Evolutionary conservation across 2,888 invertebrate species (phyloP), one percentile per base, ranked within the genome.

Genomic region (Athrips mouffetella): DNA sequence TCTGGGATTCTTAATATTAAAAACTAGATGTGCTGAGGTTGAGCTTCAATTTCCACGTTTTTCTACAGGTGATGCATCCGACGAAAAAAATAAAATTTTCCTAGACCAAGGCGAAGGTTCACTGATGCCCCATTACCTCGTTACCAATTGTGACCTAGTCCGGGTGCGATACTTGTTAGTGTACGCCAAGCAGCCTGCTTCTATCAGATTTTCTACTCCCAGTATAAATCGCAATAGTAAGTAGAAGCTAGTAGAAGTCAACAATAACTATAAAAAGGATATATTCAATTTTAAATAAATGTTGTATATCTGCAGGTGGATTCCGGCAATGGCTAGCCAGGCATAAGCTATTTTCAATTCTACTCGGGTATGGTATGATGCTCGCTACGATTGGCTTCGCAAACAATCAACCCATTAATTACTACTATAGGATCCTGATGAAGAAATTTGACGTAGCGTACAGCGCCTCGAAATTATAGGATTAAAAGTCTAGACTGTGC

Each of bases 161-260:
- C 89, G 94, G 56, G 89, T 95, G 15, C 91, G 94, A 53, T 95
- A 95, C 74, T 80, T 96, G 48, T 82, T 96, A 49, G 91, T 96
- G 13, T 96, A 94, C 67, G 89, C 90, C 23, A 87, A 87, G 57
- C 86, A 87, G 57, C 80, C 86, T 13, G 70, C 79, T 23, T 73
- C 80, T 0, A 73, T 82, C 73, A 73, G 86, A 55, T 80, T 84
- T 58, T 76, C 82, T 18, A 70, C 77, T 25, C 51, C 75, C 30
- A 76, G 55, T 53, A 49, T 58, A 15, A 80, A 76, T 55, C 73
- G 82, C 66, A 81, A 77, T 59, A 80, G 86, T 84, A 65, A 55
- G 51, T 44, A 35, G n/a, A 35, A 8, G n/a, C n/a, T n/a, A n/a
- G n/a, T n/a, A n/a, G n/a, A n/a, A n/a, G n/a, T n/a, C n/a, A n/a